Evolutionary conservation across 2,888 invertebrate species (phyloP).

Genomic region (Papilio protenor): DNA sequence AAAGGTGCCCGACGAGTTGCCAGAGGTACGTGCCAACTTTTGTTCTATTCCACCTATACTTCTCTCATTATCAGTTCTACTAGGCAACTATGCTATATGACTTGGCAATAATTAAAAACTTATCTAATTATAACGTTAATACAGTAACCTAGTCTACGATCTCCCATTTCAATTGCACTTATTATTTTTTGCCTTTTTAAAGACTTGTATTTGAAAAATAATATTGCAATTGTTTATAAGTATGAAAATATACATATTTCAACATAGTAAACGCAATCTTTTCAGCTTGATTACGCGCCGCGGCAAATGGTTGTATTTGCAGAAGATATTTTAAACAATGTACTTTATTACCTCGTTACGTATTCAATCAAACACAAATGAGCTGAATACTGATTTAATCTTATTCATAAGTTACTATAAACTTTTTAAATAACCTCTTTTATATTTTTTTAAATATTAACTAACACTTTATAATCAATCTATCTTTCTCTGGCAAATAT

Average conservation of each 20-base stretch:
- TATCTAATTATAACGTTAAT: constrained; percentile 14
- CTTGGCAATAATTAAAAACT: constrained; percentile 17
- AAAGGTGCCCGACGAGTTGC: constrained; percentile 97
- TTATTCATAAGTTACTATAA: neutral
- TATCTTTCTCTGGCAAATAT: neutral
- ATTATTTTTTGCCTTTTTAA: neutral
- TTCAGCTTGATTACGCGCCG: constrained; percentile 7
- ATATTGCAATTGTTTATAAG: neutral
- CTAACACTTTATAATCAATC: neutral
- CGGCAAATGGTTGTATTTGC: constrained; percentile 11
- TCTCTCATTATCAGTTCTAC: too few relatives aligned
- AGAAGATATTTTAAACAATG: constrained; percentile 8
- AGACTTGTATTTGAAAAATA: neutral
- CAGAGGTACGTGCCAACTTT: constrained; percentile 88
- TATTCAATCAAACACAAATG: constrained; percentile 33
- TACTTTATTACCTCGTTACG: constrained; percentile 20
- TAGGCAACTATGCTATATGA: neutral
- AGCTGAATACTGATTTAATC: constrained; percentile 38
- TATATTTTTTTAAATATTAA: neutral
- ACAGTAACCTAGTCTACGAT: neutral
- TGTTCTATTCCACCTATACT: neutral
- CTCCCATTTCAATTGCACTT: neutral
- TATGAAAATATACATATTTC: neutral
- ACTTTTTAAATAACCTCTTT: neutral
- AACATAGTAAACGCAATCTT: neutral